Evolutionary conservation across 2,113 vertebrate genomes (phyloP), one percentile per base, ranked within the genome.

Genomic region (Bubo bubo): DNA sequence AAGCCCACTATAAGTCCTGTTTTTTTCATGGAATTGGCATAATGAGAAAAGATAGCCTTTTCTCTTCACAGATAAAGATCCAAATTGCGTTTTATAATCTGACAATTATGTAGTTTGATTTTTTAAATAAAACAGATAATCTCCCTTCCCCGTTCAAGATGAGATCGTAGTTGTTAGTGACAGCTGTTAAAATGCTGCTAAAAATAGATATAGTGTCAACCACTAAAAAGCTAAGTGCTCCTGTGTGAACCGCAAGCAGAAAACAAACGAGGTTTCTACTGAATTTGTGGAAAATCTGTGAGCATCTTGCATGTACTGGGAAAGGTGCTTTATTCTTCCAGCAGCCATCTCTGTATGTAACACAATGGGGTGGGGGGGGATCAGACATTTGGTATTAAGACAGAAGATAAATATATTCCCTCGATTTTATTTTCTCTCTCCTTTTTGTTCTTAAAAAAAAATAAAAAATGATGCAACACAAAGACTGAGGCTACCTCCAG

Each of bases 101-200:
- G 87, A 96, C 86, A 97, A 96, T 95, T 71, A 75, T 28, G n/a
- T 87, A 37, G 75, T 70, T 80, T 75, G 88, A 84, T 93, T 90
- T 95, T 87, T 94, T 52, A 19, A 87, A 95, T 97, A 97, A 96
- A 97, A 91, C 92, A 68, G 85, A 97, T 96, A 92, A 95, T 95
- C 76, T 88, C 60, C 58, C 79, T 93, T 95, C 95, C 80, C 90
- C 4, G 9, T 96, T 97, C 93, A 90, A 98, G 94, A 98, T 95
- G 95, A 97, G 98, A 97, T 97, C 94, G 84, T 96, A 93, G 93
- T 96, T 98, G 96, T 98, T 98, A 98, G 96, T 98, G 97, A 97
- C 96, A 98, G 97, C 98, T 98, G 97, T 98, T 98, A 98, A 98
- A 98, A 98, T 97, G 93, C 93, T 97, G 83, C 97, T 98, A 98